A percentile compares a stretch with the other conserved stretches of the same genome.
Conservation (phyloP, 2,797 vertebrate genomes). For the Antrozous pallidus region DNA sequence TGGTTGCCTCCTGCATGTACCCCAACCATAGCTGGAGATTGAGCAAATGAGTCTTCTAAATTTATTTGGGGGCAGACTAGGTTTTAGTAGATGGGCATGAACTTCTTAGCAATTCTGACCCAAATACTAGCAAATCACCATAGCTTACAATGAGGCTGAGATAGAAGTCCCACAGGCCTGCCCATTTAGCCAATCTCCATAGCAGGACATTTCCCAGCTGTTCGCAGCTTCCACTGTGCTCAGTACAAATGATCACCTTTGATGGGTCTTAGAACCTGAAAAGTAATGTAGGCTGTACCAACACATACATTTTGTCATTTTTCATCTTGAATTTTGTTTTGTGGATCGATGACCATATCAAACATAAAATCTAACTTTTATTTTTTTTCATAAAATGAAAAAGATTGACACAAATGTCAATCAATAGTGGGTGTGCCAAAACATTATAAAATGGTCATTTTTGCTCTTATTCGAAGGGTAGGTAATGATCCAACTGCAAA, state of each 20-base stretch:
- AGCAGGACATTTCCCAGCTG: rapidly evolving
- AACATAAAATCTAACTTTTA: neutral
- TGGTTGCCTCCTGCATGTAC: too few species aligned
- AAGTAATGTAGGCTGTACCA: neutral
- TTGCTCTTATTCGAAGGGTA: neutral
- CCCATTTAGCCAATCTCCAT: rapidly evolving
- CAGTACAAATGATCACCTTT: neutral
- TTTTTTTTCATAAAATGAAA: neutral
- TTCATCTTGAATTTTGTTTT: neutral
- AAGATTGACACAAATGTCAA: neutral
- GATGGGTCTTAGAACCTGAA: neutral
- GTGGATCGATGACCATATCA: neutral
- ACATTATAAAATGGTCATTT: neutral
- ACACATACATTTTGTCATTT: neutral
- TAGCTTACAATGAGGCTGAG: neutral
- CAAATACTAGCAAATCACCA: rapidly evolving
- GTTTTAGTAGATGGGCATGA: neutral
- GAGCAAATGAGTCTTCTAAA: neutral
- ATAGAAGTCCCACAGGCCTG: neutral
- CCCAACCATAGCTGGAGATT: too few species aligned
- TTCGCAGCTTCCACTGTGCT: neutral
- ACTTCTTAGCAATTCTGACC: neutral
- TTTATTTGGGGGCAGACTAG: neutral
- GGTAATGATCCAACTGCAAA: neutral
- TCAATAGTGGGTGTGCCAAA: neutral